Evolutionary conservation across 2,113 vertebrate genomes (phyloP), one percentile per base, ranked within the genome.

Genomic region (Chlorodrepanis virens): DNA sequence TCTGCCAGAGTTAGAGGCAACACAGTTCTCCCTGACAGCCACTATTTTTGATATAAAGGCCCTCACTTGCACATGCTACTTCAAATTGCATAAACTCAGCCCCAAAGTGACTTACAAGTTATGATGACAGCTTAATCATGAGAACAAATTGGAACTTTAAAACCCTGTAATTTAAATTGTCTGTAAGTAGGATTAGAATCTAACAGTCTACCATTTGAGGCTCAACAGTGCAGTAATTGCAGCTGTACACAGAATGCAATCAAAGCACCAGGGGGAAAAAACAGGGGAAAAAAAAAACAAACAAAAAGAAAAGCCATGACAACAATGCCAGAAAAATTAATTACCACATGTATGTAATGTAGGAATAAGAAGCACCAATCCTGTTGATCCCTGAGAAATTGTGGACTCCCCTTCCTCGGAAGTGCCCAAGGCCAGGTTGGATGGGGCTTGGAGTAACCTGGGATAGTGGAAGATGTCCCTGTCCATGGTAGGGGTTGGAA

Each of bases 151-250:
- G 45, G 64, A 89, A 1, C 42, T 94, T 89, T 54, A 47, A 89
- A 91, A 54, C 64, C 60, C 63, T 56, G 37, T 78, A 70, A 93
- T 89, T 95, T 90, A 86, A 78, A 80, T 67, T 13, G 15, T 33
- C 68, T 78, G 2, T 61, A 57, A 81, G 72, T 25, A 54, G 94
- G 68, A 67, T 81, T 81, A 75, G 23, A 68, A 80, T 70, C 71
- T 83, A 63, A 82, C 35, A 72, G 31, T 18, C 45, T 80, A 29
- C 45, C 35, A 69, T 80, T 92, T 44, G 61, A 90, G 49, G 75
- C 88, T 88, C 75, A 90, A 50, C 54, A 52, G 71, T 50, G 67
- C 80, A 31, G 52, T 78, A 90, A 94, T 87, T 93, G 83, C 64
- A 53, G 35, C 75, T 47, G 21, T 45, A 56, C 64, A 49, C 47